Evolutionary conservation across 2,888 invertebrate species (phyloP), one percentile per base, ranked within the genome.

Genomic region (Clostera curtula): DNA sequence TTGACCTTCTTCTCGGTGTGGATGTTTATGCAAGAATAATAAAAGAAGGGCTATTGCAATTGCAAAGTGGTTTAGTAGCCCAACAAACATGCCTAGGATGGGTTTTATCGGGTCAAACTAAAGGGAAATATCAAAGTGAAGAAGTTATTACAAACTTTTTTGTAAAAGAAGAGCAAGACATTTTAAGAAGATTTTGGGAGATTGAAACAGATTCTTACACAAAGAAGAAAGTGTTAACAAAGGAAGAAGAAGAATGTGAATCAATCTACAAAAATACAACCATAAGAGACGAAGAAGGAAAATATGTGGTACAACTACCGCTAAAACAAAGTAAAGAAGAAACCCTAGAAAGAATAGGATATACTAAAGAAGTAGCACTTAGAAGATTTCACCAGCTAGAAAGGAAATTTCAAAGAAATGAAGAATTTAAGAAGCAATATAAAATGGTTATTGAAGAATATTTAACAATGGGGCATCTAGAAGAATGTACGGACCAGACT

Each of bases 31-130:
- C n/a, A n/a, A n/a, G n/a, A n/a, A n/a, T n/a, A n/a, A n/a, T n/a
- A n/a, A n/a, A n/a, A n/a, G n/a, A n/a, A n/a, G n/a, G n/a, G n/a
- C n/a, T n/a, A n/a, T n/a, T 40, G 5, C 43, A 34, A 24, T 17
- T 31, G 18, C 13, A 31, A 7, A 33, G 29, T 5, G 34, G 39
- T n/a, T 9, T 40, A 22, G 31, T 44, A n/a, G 43, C 36, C 24
- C 45, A 42, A 23, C 38, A 38, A 10, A 43, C 42, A 27, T 12
- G 24, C 24, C 34, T 45, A n/a, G 23, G 26, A 3, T 26, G 14
- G 18, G 19, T 19, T n/a, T 11, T 24, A 8, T 26, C 20, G 15
- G 19, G 19, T 26, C 26, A 17, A 24, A 16, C 7, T 4, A 12
- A 24, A 12, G n/a, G 18, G 10, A 17, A 24, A 12, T 16, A 10